Conservation (phyloP, 2,888 invertebrate species). For the Cerceris ruficornis region DNA sequence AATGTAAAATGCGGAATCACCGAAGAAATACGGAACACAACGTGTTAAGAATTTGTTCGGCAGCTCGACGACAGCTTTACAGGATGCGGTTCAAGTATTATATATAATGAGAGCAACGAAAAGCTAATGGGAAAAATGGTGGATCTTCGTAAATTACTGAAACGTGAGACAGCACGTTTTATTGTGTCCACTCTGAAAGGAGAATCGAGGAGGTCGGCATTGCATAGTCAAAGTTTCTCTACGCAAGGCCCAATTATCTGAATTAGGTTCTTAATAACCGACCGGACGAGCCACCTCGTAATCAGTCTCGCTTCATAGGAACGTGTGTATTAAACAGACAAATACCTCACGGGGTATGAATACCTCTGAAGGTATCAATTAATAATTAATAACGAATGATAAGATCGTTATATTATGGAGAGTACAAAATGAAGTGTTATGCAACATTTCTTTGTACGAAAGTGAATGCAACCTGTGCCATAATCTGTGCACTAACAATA, state of each 20-base stretch:
- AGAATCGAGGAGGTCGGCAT: not conserved
- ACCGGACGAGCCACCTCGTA: not conserved
- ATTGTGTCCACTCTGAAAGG: not conserved
- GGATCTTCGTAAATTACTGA: not conserved
- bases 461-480: too few species aligned
- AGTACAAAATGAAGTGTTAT: too few species aligned
- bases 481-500: too few species aligned
- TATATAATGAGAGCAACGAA: not conserved
- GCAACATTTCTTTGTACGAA: too few species aligned
- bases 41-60: too few species aligned
- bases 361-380: not conserved
- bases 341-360: not conserved
- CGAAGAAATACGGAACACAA: too few species aligned
- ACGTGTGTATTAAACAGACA: not conserved
- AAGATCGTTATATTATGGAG: not conserved
- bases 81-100: not conserved
- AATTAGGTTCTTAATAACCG: not conserved
- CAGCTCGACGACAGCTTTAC: too few species aligned
- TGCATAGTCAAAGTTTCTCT: not conserved
- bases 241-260: conserved; percentile 1
- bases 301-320: conserved; percentile 1
- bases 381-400: conserved; percentile 1
- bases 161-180: conserved; percentile 17
- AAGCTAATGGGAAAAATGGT: conserved; percentile 22
- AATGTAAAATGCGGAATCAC: too few species aligned